phyloP scores from a whole-genome alignment of 2,888 invertebrate species.

The Dicyrtomina minuta region DNA sequence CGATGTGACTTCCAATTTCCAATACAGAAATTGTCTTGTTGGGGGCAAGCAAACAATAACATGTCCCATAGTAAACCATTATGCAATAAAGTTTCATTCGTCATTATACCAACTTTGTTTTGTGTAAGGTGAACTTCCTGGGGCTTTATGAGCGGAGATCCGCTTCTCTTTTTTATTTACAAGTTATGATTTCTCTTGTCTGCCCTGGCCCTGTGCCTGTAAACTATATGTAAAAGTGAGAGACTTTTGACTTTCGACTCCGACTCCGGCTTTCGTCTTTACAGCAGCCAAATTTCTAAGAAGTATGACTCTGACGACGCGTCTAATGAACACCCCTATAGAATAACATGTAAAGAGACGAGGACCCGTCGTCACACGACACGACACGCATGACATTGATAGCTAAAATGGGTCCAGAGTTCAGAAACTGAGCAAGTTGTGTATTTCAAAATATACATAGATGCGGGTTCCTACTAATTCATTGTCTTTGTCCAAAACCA shows the following conservation, averaged over 20 bases:
- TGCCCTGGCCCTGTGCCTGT: neutral
- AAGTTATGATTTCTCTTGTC: conserved; percentile 11
- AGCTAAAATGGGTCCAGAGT: no score
- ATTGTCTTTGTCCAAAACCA: no score
- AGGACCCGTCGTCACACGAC: no score
- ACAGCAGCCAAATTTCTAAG: conserved; percentile 35
- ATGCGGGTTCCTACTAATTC: no score
- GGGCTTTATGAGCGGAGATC: conserved; percentile 45
- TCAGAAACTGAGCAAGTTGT: no score
- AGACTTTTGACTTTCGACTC: no score
- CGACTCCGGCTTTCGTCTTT: conserved; percentile 9
- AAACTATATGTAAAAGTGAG: neutral
- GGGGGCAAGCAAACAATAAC: conserved; percentile 3
- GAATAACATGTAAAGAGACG: no score
- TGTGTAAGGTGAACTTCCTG: conserved; percentile 41
- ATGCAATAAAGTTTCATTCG: conserved; percentile 39
- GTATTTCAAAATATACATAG: no score
- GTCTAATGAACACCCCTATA: conserved; percentile 29
- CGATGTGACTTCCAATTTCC: neutral
- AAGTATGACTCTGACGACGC: conserved; percentile 37
- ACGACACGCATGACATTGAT: no score
- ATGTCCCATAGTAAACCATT: conserved; percentile 30
- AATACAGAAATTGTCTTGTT: conserved; percentile 1
- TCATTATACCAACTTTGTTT: conserved; percentile 41
- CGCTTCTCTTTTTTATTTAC: conserved; percentile 37